A percentile compares a stretch with the other conserved stretches of the same genome.
These are phyloP conservation scores for Hippopotamus amphibius DNA, from an alignment of 2,113 vertebrate species.

Conservation along the genomic window DNA sequence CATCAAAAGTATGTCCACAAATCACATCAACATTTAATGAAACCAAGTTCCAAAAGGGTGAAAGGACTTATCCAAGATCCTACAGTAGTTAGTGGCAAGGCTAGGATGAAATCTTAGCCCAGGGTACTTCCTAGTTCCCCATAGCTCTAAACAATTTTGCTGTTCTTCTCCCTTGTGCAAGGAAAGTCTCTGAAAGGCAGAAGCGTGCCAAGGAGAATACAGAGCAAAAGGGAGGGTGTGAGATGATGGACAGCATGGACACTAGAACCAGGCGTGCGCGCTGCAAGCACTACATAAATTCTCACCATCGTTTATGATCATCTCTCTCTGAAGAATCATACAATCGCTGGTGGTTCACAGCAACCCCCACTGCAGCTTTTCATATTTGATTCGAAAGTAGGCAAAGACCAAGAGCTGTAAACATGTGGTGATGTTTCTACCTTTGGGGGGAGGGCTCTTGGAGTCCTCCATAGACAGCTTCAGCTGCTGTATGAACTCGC, in stretches of 20 bases:
- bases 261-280: slow-evolving; percentile 64
- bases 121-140: not conserved
- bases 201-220: not conserved
- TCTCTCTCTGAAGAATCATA: slow-evolving; percentile 78
- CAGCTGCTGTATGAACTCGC: slow-evolving; percentile 98
- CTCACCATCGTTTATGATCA: slow-evolving; percentile 81
- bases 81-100: not conserved
- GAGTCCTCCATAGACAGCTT: slow-evolving; percentile 97
- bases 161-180: not conserved
- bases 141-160: slow-evolving; percentile 14
- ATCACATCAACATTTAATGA: slow-evolving; percentile 1
- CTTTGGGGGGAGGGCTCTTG: slow-evolving; percentile 94
- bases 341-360: slow-evolving; percentile 76
- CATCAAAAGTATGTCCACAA: slow-evolving; percentile 15
- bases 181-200: slow-evolving; percentile 50
- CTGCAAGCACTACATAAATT: slow-evolving; percentile 63
- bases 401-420: slow-evolving; percentile 83
- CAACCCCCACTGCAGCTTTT: slow-evolving; percentile 80
- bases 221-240: slow-evolving; percentile 15
- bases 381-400: slow-evolving; percentile 74
- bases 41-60: slow-evolving; percentile 20
- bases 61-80: slow-evolving; percentile 7
- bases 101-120: not conserved
- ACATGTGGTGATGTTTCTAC: slow-evolving; percentile 85
- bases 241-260: slow-evolving; percentile 34